Evolutionary conservation across 2,797 vertebrate species (phyloP), one percentile per base, ranked within the genome.

Genomic region (Mastacembelus armatus): DNA sequence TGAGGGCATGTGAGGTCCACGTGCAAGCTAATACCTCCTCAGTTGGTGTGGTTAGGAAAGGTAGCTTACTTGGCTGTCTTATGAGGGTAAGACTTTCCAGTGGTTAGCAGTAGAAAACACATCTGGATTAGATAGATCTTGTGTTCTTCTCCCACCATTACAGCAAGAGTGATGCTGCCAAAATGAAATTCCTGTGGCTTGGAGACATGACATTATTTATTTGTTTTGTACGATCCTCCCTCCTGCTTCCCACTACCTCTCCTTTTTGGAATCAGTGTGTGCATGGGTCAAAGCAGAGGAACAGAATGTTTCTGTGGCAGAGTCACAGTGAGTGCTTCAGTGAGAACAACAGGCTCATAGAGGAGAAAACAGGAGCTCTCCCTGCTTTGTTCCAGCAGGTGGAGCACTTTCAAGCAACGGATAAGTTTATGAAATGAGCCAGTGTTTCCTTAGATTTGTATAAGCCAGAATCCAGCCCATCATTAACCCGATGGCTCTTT

Each of bases 251-350:
- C 89, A 86, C 89, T 84, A 90, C 87, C 88, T 85, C 87, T 88
- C 67, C 71, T 90, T 82, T 91, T 87, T 94, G 93, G 94, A 95
- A 92, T 88, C 83, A 81, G 90, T 86, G 90, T 92, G 93, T 88
- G 71, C 82, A 88, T 88, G 88, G 89, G 89, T 84, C 83, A 81
- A 89, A 87, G 93, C 90, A 82, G 91, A 85, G 92, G 96, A 96
- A 96, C 95, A 95, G 93, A 96, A 96, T 96, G 95, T 96, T 94
- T 95, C 93, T 93, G 92, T 95, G 94, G 95, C 93, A 91, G 79
- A 77, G 83, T 75, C 78, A 80, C 83, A 88, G 79, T 64, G 61
- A 90, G 88, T 85, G 91, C 90, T 75, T 43, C 74, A 27, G 68
- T 58, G 80, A 80, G 87, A 88, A 87, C 74, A 89, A 89, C 89